Evolutionary conservation across 2,888 invertebrate species (phyloP), one percentile per base, ranked within the genome.

Genomic region (Carpatolechia fugitivella): DNA sequence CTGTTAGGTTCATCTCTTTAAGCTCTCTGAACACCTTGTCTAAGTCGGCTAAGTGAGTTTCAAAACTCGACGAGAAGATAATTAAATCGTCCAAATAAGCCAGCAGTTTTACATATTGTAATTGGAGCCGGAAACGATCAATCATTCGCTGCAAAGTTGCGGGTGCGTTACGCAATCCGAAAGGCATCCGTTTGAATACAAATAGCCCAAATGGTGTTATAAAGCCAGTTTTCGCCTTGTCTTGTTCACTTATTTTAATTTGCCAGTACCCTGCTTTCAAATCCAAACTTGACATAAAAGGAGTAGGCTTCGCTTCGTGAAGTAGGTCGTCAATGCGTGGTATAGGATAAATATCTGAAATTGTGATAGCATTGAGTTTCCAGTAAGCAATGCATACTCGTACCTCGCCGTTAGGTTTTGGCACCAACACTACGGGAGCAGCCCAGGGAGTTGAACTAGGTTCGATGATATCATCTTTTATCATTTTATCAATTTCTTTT

Each of bases 231-330:
- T 76, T 75, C 0, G 62, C 56, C 51, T 57, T 63, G 51, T 79
- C 71, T 44, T 62, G 57, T 11, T 69, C 64, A 1, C 52, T 57
- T 0, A 70, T 53, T 13, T 56, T 64, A 1, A 71, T 57, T 36
- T 70, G 70, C 64, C 66, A 75, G 56, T 78, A 81, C 0, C 78
- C 77, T 3, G 72, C 56, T 16, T 61, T 62, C 1, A 82, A 55
- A 52, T 80, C 78, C 2, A 82, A 54, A 1, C 72, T 72, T 6
- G 70, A 57, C 63, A 72, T 68, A 54, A 55, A 68, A 4, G 64
- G 52, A 72, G 70, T 57, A 75, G 72, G 4, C 72, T 73, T 65
- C 0, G 62, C 68, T 4, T 69, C 61, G 14, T 62, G 53, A 1
- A 72, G 51, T 65, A 78, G 64, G 24, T 60, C 53, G 10, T 67